phyloP scores from a whole-genome alignment of 2,113 vertebrate genomes.

The Heloderma charlesbogerti region DNA sequence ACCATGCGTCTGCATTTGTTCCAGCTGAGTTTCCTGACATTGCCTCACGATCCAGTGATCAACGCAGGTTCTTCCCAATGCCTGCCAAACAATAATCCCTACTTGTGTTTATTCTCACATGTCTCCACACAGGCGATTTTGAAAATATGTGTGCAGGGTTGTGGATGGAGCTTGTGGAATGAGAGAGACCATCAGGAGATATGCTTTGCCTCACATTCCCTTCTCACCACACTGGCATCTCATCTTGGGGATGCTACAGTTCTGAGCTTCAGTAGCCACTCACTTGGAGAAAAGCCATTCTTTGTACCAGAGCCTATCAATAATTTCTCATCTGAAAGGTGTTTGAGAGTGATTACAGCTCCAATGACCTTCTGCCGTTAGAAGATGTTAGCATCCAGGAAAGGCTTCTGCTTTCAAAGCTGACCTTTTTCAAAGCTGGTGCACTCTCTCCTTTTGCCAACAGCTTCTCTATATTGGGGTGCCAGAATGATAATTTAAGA shows the following conservation, averaged over 20 bases:
- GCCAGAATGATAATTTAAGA: not conserved
- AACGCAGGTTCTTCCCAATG: not conserved
- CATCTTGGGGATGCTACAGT: not conserved
- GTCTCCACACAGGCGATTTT: not conserved
- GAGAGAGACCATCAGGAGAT: not conserved
- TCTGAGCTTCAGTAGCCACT: not conserved
- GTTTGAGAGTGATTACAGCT: not conserved
- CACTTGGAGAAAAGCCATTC: not conserved
- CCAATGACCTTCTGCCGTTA: not conserved
- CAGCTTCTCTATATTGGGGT: not conserved
- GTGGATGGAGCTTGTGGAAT: too few species aligned
- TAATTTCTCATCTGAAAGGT: not conserved
- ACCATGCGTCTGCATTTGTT: not conserved
- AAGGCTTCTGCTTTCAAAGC: not conserved
- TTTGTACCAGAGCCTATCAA: not conserved
- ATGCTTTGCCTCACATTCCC: not conserved
- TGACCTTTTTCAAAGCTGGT: not conserved
- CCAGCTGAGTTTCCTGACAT: not conserved
- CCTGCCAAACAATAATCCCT: not conserved
- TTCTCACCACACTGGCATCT: not conserved
- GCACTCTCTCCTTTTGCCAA: not conserved
- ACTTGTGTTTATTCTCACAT: too few species aligned
- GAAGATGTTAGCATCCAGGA: not conserved
- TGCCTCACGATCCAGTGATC: not conserved
- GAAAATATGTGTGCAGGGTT: not conserved